A percentile compares a stretch with the other conserved stretches of the same genome.
Conservation (phyloP, 2,113 vertebrate species). For the Ascaphus truei region DNA sequence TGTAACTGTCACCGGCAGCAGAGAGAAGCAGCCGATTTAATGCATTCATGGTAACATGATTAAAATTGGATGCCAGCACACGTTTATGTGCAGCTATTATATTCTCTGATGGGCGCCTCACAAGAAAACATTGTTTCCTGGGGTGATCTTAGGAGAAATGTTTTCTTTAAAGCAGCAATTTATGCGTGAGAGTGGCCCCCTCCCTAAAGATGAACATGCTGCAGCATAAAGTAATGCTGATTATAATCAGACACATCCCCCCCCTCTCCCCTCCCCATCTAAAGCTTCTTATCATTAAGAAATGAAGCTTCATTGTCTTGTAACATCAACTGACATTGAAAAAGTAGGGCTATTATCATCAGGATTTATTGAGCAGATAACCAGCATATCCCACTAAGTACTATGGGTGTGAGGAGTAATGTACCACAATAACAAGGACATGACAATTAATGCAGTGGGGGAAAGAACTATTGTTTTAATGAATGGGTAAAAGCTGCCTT, state of each 20-base stretch:
- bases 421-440: no score
- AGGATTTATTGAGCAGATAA: no score
- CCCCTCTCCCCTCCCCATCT: not conserved
- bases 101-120: not conserved
- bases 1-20: conserved; percentile 10
- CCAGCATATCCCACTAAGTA: no score
- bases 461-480: no score
- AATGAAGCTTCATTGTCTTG: not conserved
- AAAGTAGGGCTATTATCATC: no score
- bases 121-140: not conserved
- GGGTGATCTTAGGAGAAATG: not conserved
- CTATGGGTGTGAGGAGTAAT: no score
- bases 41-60: not conserved
- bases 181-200: not conserved
- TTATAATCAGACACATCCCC: not conserved
- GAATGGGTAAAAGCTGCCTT: no score
- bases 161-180: not conserved
- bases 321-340: no score
- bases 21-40: not conserved
- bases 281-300: not conserved
- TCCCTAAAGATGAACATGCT: not conserved
- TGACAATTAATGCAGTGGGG: no score
- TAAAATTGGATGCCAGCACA: not conserved
- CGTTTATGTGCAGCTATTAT: not conserved
- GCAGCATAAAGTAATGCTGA: not conserved